Evolutionary conservation across 2,888 invertebrate species (phyloP), one percentile per base, ranked within the genome.

Genomic region (Drosophila bunnanda): DNA sequence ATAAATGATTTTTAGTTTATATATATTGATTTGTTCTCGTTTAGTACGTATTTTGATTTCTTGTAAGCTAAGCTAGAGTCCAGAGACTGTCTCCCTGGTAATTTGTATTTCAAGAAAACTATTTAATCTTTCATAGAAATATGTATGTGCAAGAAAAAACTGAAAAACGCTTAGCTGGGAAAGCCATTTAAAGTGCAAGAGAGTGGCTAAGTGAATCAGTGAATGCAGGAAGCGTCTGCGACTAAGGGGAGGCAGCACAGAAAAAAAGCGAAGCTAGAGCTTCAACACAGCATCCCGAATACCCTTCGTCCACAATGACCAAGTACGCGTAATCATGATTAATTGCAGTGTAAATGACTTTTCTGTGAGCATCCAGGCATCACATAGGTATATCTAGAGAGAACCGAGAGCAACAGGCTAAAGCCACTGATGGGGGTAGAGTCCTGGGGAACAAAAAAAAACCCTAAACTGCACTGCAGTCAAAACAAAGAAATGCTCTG

Each of bases 281-380:
- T 13, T 13, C 17, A 9, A 17, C 55, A 30, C 4, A 15, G 44
- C 44, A 44, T 25, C 5, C 28, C 20, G 30, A 44, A 44, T 56
- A 56, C 56, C 56, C 56, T 50, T 17, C 30, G 13, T 4, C 48
- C n/a, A 2, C 15, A 1, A 22, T 28, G 28, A n/a, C 46, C 39
- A 28, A 50, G 7, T 41, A 4, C 44, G 41, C 86, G 89, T 91
- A 91, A 91, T 91, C 90, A 91, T 91, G 91, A 91, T 91, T 91
- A 91, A 91, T 91, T 90, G 90, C 89, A 88, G 89, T 83, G 89
- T 91, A 90, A 90, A 91, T 91, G 90, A 90, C 89, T 90, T 82
- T 77, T 81, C 75, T 81, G 78, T 76, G 61, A 64, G 58, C 68
- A 54, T 44, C 62, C 68, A 62, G 43, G 30, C 32, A 20, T 20